Percentiles rank a stretch among this genome's conserved stretches.
These are phyloP conservation scores for Drosophila auraria DNA, from an alignment of 1,140 invertebrate species.

Conservation along the genomic window DNA sequence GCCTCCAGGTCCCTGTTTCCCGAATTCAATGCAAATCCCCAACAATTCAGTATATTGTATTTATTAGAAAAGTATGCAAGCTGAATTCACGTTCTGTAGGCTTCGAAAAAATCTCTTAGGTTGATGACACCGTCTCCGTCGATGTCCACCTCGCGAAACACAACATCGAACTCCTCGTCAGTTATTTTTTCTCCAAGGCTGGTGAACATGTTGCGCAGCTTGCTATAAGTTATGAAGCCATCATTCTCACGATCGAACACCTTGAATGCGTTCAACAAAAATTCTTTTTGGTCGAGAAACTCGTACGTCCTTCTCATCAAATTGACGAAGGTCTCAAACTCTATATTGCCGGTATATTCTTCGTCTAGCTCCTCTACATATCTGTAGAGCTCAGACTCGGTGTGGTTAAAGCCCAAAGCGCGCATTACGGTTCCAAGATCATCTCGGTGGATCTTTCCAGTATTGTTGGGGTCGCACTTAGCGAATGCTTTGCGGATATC, in stretches of 20 bases:
- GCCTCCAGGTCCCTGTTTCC: too few relatives aligned
- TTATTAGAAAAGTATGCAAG: background rate
- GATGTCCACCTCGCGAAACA: conserved; percentile 16
- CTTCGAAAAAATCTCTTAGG: conserved; percentile 7
- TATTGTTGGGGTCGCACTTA: conserved; percentile 13
- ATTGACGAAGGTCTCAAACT: conserved; percentile 9
- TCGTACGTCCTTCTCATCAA: conserved; percentile 25
- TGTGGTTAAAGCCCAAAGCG: conserved; percentile 33
- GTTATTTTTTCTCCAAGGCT: conserved; percentile 11
- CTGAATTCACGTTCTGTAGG: background rate
- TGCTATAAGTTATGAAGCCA: conserved; percentile 16
- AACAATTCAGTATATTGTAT: too few relatives aligned
- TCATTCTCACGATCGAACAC: conserved; percentile 49
- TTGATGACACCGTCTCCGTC: conserved; percentile 23
- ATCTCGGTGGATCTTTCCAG: conserved; percentile 20
- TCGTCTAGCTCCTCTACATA: conserved; percentile 47
- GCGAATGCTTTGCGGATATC: conserved; percentile 42
- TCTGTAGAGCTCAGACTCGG: conserved; percentile 50
- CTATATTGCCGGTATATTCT: conserved; percentile 31
- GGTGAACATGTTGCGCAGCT: conserved; percentile 13
- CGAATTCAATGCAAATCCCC: background rate
- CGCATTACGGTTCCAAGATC: conserved; percentile 37
- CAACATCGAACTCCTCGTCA: conserved; percentile 14
- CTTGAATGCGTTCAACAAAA: conserved; percentile 34
- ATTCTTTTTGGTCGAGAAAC: background rate